Percentiles rank a stretch among this genome's conserved stretches.
phyloP scores from a whole-genome alignment of 2,888 invertebrate species.

The Loripinus fragilis region DNA sequence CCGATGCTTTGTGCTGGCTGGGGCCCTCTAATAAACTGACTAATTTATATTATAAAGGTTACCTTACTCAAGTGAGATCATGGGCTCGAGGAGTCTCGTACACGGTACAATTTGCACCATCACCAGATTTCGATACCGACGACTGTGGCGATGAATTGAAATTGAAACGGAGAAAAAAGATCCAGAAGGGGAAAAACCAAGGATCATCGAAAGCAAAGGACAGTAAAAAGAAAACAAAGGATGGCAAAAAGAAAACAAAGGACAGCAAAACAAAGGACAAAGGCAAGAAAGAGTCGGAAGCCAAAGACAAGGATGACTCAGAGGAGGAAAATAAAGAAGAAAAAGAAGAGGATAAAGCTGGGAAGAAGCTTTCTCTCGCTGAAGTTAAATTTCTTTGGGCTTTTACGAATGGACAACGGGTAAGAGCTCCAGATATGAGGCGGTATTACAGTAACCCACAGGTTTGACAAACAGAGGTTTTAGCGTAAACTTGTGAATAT shows the following conservation, averaged over 20 bases:
- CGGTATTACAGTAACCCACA: too few relatives aligned
- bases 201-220: too few relatives aligned
- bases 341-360: conserved; percentile 32
- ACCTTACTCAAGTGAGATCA: conserved; percentile 81
- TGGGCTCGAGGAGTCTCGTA: conserved; percentile 81
- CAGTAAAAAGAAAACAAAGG: not conserved
- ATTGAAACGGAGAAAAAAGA: conserved; percentile 12
- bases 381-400: conserved; percentile 79
- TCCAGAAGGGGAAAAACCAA: not conserved
- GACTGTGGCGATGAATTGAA: conserved; percentile 63
- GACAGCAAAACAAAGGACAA: too few relatives aligned
- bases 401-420: conserved; percentile 73
- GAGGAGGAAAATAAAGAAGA: conserved; percentile 13
- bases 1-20: too few relatives aligned
- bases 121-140: conserved; percentile 66
- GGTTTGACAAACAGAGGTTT: not conserved
- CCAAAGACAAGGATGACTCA: conserved; percentile 29
- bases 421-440: conserved; percentile 55
- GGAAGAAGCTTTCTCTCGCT: conserved; percentile 53
- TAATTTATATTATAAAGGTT: conserved; percentile 67
- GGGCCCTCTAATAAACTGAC: too few relatives aligned
- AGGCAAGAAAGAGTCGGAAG: too few relatives aligned
- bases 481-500: not conserved
- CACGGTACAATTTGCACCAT: conserved; percentile 78
- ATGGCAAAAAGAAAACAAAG: not conserved